Evolutionary conservation across 2,113 vertebrate genomes (phyloP).

Genomic region (Genyomyrus donnyi): DNA sequence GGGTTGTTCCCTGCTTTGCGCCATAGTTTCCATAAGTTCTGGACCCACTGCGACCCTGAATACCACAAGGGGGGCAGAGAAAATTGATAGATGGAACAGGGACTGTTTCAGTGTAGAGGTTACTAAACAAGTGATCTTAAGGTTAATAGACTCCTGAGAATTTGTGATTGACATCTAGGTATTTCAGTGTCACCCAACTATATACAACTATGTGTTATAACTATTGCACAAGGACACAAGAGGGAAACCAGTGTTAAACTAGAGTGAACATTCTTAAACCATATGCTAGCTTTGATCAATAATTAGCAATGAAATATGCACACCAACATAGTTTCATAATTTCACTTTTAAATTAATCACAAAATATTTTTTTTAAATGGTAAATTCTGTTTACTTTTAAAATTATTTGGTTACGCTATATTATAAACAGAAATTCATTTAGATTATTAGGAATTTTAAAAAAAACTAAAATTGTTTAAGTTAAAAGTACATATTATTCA

Average conservation of each 20-base stretch:
- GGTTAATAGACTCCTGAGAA: neutral
- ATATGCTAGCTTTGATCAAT: neutral
- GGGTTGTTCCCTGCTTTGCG: neutral
- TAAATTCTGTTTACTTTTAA: neutral
- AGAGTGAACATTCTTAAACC: neutral
- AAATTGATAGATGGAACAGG: neutral
- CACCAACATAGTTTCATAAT: neutral
- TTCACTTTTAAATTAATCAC: neutral
- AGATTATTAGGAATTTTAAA: neutral
- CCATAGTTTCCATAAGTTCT: neutral
- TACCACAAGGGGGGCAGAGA: neutral
- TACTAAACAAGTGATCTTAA: neutral
- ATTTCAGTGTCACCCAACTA: neutral
- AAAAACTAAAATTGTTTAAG: neutral
- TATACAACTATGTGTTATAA: neutral
- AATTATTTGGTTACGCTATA: neutral
- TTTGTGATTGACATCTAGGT: neutral
- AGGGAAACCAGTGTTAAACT: neutral
- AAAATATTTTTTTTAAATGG: neutral
- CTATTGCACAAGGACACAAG: neutral
- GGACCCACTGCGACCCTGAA: neutral
- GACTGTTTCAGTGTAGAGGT: neutral
- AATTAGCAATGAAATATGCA: neutral
- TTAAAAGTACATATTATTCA: neutral
- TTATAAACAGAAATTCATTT: neutral